A percentile compares a stretch with the other conserved stretches of the same genome.
phyloP scores from a whole-genome alignment of 1,140 invertebrate genomes.

The Telenomus remus region DNA sequence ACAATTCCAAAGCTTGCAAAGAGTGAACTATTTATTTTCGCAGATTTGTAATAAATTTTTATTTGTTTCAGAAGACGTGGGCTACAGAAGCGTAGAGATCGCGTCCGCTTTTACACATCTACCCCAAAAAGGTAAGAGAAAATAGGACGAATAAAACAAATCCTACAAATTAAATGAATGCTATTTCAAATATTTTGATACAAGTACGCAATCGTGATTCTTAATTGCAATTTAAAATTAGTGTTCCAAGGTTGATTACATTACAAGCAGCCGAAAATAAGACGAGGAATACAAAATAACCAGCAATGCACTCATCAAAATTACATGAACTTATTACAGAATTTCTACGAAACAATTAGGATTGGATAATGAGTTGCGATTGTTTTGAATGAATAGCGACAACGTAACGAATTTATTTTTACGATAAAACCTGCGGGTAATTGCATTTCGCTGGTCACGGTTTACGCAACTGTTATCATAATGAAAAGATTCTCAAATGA shows the following conservation, averaged over 20 bases:
- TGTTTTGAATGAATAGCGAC: conserved; percentile 17
- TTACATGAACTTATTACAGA: background rate
- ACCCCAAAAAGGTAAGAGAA: conserved; percentile 72
- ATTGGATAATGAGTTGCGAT: conserved; percentile 15
- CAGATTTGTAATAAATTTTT: conserved; percentile 29
- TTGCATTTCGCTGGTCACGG: conserved; percentile 20
- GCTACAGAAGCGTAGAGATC: conserved; percentile 77
- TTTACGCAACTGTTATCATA: conserved; percentile 41
- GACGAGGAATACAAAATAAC: background rate
- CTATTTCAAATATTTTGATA: no score
- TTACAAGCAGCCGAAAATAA: no score
- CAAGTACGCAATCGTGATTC: no score
- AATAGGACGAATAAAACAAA: background rate
- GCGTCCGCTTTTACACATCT: conserved; percentile 76
- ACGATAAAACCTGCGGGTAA: conserved; percentile 20
- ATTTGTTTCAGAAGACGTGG: conserved; percentile 78
- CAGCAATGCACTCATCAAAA: background rate
- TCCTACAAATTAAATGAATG: background rate
- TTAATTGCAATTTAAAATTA: no score
- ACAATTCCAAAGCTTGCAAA: no score
- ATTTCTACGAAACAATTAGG: conserved; percentile 1
- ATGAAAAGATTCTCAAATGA: conserved; percentile 40
- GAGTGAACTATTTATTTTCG: conserved; percentile 9
- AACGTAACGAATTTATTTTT: conserved; percentile 20
- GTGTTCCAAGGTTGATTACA: no score